phyloP scores from a whole-genome alignment of 2,888 invertebrate genomes.

The Brachyptera risi region DNA sequence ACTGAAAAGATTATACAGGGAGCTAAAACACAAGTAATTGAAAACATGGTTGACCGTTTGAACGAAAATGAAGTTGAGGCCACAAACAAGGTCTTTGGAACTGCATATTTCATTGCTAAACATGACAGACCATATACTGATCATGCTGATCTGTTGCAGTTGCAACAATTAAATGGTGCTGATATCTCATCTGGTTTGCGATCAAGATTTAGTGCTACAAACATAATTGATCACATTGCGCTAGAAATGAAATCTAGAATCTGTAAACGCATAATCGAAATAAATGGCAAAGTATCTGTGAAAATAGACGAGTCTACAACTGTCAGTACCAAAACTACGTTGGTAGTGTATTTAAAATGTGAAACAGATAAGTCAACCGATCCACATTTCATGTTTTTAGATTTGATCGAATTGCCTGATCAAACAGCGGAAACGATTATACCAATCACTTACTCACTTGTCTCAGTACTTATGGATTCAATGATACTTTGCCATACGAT shows the following conservation, averaged over 20 bases:
- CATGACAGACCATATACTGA: slow-evolving; percentile 11
- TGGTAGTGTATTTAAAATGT: slow-evolving; percentile 14
- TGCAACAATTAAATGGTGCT: slow-evolving; percentile 6
- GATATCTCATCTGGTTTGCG: neutral
- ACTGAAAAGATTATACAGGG: too few species aligned
- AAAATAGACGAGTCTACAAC: slow-evolving; percentile 19
- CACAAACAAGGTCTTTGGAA: too few species aligned
- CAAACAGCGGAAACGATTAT: slow-evolving; percentile 5
- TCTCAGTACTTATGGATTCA: neutral
- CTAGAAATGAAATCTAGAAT: slow-evolving; percentile 3
- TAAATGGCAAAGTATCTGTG: slow-evolving; percentile 1
- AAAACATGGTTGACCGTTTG: too few species aligned
- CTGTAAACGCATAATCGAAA: neutral
- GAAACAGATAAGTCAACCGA: neutral
- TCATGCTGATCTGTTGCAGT: neutral
- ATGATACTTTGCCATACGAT: slow-evolving; percentile 23
- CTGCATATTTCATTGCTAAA: slow-evolving; percentile 18
- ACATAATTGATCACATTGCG: slow-evolving; percentile 18
- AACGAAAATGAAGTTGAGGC: too few species aligned
- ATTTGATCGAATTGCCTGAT: neutral
- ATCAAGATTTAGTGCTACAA: neutral
- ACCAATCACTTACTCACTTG: neutral
- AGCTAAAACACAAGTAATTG: too few species aligned
- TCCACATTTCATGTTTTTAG: slow-evolving; percentile 6
- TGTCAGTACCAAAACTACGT: slow-evolving; percentile 1